Evolutionary conservation across 2,888 invertebrate species (phyloP), one percentile per base, ranked within the genome.

Genomic region (Papilio protenor): DNA sequence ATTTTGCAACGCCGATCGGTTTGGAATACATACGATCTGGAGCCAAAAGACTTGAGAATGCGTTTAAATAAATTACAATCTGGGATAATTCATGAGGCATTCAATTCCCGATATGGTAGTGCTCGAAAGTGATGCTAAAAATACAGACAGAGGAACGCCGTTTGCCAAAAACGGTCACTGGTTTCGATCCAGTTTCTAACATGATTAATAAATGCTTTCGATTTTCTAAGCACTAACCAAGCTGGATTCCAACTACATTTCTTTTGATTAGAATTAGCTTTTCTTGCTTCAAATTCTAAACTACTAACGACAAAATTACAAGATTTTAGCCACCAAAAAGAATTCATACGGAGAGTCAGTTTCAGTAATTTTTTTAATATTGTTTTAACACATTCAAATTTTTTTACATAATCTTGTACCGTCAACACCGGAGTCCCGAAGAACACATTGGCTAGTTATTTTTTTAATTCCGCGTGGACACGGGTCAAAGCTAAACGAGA

Each of bases 1-100:
- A 57, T 47, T 76, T 76, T 76, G 5, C 8, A 40, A 16, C 14
- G 23, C 12, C 21, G 6, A 52, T 61, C n/a, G 18, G 57, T 49
- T 70, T 33, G 8, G 59, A 71, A 72, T 73, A 77, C 52, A 64
- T 16, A 64, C 49, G n/a, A 76, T 21, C 49, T 49, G 61, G 11
- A 61, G 61, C 57, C 55, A 74, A 74, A 27, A 79, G 73, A 76
- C 79, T 77, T 78, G 76, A 79, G 70, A 23, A 73, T 79, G 61
- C 33, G 77, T 80, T 77, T 79, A 71, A 86, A 85, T 85, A 85
- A 87, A 87, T 87, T 85, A 84, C 85, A 85, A 85, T 87, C 84
- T 82, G 85, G 89, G 89, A 91, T 92, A 94, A 93, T 94, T 92
- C 94, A 94, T 94, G 93, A 93, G 90, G 87, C 89, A 94, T 94